Evolutionary conservation across 2,113 vertebrate genomes (phyloP).

Genomic region (Etheostoma cragini): DNA sequence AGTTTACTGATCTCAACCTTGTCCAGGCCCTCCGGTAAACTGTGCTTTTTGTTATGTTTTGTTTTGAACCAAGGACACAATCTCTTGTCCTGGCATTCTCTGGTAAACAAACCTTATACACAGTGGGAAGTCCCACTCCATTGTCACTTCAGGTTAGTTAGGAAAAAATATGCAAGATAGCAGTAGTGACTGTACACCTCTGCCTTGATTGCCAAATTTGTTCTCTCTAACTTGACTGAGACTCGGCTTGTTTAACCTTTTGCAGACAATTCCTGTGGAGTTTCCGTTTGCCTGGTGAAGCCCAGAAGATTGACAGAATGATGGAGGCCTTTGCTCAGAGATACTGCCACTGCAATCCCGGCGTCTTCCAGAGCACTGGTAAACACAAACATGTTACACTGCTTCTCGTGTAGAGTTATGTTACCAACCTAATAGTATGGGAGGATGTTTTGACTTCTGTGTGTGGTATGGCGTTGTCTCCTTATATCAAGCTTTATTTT

Average conservation of each 20-base stretch:
- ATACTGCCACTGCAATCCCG: constrained; percentile 92
- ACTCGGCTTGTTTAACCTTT: constrained; percentile 24
- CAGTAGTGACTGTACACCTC: background rate
- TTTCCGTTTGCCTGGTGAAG: constrained; percentile 93
- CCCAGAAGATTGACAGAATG: constrained; percentile 95
- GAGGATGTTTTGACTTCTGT: background rate
- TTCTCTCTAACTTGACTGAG: constrained; percentile 23
- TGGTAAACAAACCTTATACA: constrained; percentile 5
- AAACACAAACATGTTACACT: constrained; percentile 14
- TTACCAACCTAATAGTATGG: too few species aligned
- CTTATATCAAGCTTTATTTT: background rate
- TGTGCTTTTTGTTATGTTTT: background rate
- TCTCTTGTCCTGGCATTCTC: constrained; percentile 6
- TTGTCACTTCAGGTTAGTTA: background rate
- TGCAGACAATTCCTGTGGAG: constrained; percentile 94
- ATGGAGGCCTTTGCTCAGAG: constrained; percentile 95
- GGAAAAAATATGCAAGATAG: constrained; percentile 1
- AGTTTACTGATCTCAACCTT: constrained; percentile 95
- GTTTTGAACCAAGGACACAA: background rate
- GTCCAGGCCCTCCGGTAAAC: constrained; percentile 92
- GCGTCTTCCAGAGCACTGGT: constrained; percentile 94
- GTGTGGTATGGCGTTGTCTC: background rate
- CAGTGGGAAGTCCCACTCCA: constrained; percentile 36
- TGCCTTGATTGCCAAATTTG: constrained; percentile 4
- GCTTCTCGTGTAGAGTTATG: background rate